Conservation (phyloP, 1,140 invertebrate genomes). For the Psilanteris sp. region DNA sequence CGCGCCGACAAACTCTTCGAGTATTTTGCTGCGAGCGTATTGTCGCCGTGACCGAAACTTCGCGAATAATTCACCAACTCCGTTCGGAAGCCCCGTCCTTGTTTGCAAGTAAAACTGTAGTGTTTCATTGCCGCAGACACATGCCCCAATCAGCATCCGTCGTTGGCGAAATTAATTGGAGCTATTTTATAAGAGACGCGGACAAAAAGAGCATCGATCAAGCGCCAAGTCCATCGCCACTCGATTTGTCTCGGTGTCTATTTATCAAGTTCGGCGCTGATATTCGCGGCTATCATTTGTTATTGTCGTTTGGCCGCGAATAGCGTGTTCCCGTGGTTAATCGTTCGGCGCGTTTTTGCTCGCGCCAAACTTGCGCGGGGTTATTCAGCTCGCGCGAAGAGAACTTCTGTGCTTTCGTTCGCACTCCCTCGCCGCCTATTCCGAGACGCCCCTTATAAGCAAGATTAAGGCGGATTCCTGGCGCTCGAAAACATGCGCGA, state of each 20-base stretch:
- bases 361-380: constrained; percentile 19
- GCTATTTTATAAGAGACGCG: no score
- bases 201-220: constrained; percentile 27
- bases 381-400: no score
- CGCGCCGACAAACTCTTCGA: constrained; percentile 7
- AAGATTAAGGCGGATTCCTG: constrained; percentile 54
- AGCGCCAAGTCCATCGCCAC: constrained; percentile 5
- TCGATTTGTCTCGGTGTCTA: constrained; percentile 39
- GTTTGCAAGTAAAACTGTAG: constrained; percentile 38
- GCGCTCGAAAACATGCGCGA: constrained; percentile 30
- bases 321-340: constrained; percentile 31
- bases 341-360: constrained; percentile 38
- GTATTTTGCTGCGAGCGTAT: constrained; percentile 22
- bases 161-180: constrained; percentile 37
- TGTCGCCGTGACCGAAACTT: constrained; percentile 32
- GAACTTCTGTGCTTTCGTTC: constrained; percentile 36
- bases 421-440: constrained; percentile 3
- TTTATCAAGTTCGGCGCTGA: constrained; percentile 40
- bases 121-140: constrained; percentile 30
- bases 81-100: constrained; percentile 8
- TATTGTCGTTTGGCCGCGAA: constrained; percentile 14
- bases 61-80: constrained; percentile 33
- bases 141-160: constrained; percentile 17
- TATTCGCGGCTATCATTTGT: constrained; percentile 40
- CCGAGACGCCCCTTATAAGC: constrained; percentile 11